These are phyloP conservation scores for Ligdia adustata DNA, from an alignment of 2,888 invertebrate genomes.

Conservation along the genomic window DNA sequence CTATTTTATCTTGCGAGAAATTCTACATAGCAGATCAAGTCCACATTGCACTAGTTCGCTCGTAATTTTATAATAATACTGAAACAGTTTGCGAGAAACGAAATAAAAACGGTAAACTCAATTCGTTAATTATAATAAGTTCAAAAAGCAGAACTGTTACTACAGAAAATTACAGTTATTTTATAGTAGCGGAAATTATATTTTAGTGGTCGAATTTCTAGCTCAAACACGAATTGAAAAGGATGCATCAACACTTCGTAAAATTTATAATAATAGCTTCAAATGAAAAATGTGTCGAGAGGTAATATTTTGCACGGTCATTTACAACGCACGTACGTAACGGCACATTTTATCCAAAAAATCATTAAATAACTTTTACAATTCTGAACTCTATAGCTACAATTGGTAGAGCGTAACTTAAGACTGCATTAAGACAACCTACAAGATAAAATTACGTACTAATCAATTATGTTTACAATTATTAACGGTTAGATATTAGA, in stretches of 20 bases:
- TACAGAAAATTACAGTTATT: conserved; percentile 10
- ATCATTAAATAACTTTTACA: conserved; percentile 38
- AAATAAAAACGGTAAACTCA: conserved; percentile 5
- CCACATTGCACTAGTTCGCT: too few species aligned
- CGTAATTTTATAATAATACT: too few species aligned
- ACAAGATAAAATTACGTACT: too few species aligned
- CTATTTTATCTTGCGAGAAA: conserved; percentile 7
- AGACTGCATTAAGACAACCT: conserved; percentile 3
- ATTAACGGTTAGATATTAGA: too few species aligned
- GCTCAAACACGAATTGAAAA: conserved; percentile 39
- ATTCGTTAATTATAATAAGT: conserved; percentile 3
- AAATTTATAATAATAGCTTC: conserved; percentile 64
- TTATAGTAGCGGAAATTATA: conserved; percentile 6
- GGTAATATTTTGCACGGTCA: conserved; percentile 52
- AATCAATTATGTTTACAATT: too few species aligned
- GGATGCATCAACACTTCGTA: conserved; percentile 31
- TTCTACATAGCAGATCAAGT: background rate
- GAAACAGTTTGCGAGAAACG: background rate
- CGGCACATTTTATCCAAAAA: conserved; percentile 49
- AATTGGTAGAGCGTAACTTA: conserved; percentile 3
- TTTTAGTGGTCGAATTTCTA: conserved; percentile 20
- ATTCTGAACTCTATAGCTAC: conserved; percentile 27
- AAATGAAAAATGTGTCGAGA: conserved; percentile 49
- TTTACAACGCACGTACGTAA: conserved; percentile 50
- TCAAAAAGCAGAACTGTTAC: conserved; percentile 6